Evolutionary conservation across 2,113 vertebrate genomes (phyloP).

Genomic region (Prunella fulvescens): DNA sequence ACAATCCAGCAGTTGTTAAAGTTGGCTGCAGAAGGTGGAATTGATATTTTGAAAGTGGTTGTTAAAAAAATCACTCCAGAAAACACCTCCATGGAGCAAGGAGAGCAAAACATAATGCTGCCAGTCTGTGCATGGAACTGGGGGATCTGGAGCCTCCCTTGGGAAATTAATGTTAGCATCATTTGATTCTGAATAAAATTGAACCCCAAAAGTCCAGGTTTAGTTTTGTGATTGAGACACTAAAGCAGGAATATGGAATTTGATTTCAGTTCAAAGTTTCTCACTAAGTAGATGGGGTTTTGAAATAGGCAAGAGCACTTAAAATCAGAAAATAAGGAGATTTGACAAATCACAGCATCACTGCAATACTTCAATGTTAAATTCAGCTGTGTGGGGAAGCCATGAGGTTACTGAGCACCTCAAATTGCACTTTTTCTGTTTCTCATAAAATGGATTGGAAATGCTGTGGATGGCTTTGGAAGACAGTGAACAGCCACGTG

Average conservation of each 20-base stretch:
- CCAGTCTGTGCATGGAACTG: not conserved
- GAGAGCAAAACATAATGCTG: not conserved
- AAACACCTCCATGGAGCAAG: not conserved
- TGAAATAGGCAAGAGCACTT: not conserved
- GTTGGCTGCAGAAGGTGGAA: not conserved
- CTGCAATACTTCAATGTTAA: not conserved
- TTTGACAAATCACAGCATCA: not conserved
- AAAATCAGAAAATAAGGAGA: not conserved
- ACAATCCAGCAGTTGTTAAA: not conserved
- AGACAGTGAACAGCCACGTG: not conserved
- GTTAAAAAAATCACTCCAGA: not conserved
- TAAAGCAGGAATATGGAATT: not conserved
- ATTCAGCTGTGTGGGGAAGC: not conserved
- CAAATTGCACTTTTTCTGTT: not conserved
- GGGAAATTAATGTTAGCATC: not conserved
- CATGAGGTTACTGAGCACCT: fast-evolving
- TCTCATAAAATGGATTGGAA: not conserved
- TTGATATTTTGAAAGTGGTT: not conserved
- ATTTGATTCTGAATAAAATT: not conserved
- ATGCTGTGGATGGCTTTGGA: fast-evolving
- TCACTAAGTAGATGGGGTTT: not conserved
- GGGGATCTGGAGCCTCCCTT: not conserved
- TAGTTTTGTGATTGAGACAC: not conserved
- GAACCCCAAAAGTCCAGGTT: not conserved
- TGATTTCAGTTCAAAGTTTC: not conserved